Conservation (phyloP, 2,797 vertebrate species). For the Rallus crepitans region DNA sequence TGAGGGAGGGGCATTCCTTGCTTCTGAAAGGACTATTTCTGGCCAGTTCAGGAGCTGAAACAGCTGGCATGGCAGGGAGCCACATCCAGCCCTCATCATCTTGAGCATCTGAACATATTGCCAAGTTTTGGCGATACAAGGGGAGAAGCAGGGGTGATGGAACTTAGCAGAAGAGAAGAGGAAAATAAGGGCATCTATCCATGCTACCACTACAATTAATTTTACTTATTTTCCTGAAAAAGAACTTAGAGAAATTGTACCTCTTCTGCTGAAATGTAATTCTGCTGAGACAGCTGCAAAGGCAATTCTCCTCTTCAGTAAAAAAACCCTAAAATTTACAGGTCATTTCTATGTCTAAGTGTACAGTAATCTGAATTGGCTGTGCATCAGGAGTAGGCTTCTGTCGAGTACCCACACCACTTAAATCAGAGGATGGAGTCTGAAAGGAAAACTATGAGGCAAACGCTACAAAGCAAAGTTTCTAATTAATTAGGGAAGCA, state of each 20-base stretch:
- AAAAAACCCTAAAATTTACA: background rate
- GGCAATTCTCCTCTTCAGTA: background rate
- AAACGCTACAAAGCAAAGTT: background rate
- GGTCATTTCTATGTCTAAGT: background rate
- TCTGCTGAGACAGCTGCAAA: background rate
- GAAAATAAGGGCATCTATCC: background rate
- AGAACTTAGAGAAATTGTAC: background rate
- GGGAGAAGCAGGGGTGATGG: background rate
- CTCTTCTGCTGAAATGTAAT: background rate
- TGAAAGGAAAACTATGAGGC: background rate
- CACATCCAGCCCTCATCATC: background rate
- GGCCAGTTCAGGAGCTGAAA: background rate
- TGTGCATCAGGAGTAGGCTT: background rate
- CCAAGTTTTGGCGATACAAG: background rate
- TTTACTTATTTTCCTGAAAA: background rate
- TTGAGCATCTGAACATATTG: background rate
- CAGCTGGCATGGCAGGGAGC: conserved; percentile 1
- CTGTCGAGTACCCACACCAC: background rate
- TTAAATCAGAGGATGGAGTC: background rate
- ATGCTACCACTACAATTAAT: background rate
- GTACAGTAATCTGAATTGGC: background rate
- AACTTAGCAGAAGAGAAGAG: background rate
- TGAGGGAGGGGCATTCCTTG: background rate
- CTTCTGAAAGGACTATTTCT: conserved; percentile 27
- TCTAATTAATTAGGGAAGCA: background rate